Evolutionary conservation across 2,888 invertebrate species (phyloP).

Genomic region (Morpho helenor): DNA sequence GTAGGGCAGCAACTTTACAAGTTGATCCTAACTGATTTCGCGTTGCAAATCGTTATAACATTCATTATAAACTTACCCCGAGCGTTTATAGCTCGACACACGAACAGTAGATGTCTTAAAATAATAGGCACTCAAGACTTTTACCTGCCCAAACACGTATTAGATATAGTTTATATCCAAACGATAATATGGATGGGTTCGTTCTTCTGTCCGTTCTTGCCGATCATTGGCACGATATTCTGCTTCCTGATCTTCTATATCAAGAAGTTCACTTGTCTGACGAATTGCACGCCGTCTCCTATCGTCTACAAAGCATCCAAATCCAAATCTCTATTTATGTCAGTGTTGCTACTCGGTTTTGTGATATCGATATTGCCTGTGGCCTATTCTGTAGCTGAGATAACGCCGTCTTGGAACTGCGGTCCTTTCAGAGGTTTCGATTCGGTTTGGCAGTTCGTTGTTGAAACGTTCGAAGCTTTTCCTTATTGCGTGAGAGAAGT

Average conservation of each 20-base stretch:
- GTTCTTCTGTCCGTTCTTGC: constrained; percentile 90
- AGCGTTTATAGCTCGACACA: constrained; percentile 83
- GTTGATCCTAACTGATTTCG: constrained; percentile 87
- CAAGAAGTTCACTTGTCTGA: constrained; percentile 89
- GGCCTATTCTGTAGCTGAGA: constrained; percentile 85
- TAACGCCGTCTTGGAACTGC: constrained; percentile 86
- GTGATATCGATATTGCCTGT: constrained; percentile 85
- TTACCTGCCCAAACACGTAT: constrained; percentile 89
- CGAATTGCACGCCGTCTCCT: constrained; percentile 87
- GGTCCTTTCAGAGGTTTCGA: constrained; percentile 86
- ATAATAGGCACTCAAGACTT: constrained; percentile 88
- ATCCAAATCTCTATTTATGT: constrained; percentile 91
- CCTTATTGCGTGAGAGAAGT: constrained; percentile 80
- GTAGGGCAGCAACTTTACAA: constrained; percentile 93
- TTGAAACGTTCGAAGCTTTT: constrained; percentile 79
- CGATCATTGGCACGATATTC: constrained; percentile 84
- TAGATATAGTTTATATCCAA: constrained; percentile 92
- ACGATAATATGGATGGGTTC: constrained; percentile 92
- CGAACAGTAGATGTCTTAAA: constrained; percentile 80
- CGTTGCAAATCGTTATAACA: constrained; percentile 84
- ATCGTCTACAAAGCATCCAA: constrained; percentile 88
- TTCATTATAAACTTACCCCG: constrained; percentile 89
- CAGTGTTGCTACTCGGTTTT: constrained; percentile 87
- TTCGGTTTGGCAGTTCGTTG: constrained; percentile 83
- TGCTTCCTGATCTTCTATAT: constrained; percentile 89